These are phyloP conservation scores for Drosophila lacicola DNA, from an alignment of 2,888 invertebrate genomes.

Conservation along the genomic window DNA sequence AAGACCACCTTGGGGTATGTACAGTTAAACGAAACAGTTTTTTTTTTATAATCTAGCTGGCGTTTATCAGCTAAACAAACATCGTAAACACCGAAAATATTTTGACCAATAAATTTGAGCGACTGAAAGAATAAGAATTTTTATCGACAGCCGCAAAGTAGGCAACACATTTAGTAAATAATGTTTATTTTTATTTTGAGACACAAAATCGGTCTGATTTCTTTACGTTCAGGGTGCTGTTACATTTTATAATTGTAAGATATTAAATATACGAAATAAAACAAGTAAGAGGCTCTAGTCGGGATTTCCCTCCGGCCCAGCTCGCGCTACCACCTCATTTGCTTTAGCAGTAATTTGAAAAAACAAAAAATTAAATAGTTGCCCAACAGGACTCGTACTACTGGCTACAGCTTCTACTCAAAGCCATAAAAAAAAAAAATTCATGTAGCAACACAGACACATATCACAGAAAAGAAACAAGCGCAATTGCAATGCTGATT, in stretches of 20 bases:
- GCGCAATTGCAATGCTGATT: too few species aligned
- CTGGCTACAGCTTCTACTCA: too few species aligned
- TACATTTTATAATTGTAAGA: neutral
- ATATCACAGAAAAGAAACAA: too few species aligned
- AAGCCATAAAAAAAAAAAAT: too few species aligned
- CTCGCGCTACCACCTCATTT: too few species aligned
- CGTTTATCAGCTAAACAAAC: slow-evolving; percentile 37
- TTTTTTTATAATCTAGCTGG: slow-evolving; percentile 5
- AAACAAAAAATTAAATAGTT: too few species aligned
- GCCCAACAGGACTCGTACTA: too few species aligned
- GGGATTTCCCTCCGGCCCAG: too few species aligned
- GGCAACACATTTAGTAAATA: slow-evolving; percentile 17
- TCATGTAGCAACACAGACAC: too few species aligned
- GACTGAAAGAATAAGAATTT: slow-evolving; percentile 6
- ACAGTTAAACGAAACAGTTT: neutral
- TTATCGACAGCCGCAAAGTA: slow-evolving; percentile 24
- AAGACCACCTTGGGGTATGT: slow-evolving; percentile 26
- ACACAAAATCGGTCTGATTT: neutral
- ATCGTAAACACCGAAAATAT: neutral
- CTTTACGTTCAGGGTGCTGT: neutral
- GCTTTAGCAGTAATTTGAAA: too few species aligned
- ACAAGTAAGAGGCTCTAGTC: neutral
- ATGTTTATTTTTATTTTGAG: neutral
- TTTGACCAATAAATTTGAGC: neutral
- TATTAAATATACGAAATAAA: neutral